Percentiles rank a stretch among this genome's conserved stretches.
Conservation (phyloP, 2,113 vertebrate genomes). For the Ceyx margarethae region DNA sequence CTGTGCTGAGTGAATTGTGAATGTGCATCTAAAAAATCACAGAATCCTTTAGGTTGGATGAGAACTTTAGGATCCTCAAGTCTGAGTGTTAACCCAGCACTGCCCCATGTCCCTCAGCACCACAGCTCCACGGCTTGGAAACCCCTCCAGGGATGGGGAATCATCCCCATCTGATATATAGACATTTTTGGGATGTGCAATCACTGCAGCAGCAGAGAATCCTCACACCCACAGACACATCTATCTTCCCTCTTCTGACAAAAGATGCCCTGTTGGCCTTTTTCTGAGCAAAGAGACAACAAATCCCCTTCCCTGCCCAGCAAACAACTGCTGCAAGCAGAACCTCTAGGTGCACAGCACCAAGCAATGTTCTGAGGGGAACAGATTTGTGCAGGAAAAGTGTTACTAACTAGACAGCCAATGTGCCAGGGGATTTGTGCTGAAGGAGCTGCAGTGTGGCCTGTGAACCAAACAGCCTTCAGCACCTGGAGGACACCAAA, state of each 20-base stretch:
- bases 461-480: neutral
- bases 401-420: neutral
- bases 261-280: neutral
- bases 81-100: neutral
- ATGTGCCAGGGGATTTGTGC: accelerated
- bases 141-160: neutral
- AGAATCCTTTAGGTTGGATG: neutral
- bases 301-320: neutral
- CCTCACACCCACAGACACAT: neutral
- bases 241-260: neutral
- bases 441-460: neutral
- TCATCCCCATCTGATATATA: accelerated
- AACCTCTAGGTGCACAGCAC: accelerated
- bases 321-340: neutral
- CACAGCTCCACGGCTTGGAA: accelerated
- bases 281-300: neutral
- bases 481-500: neutral
- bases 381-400: neutral
- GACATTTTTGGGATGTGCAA: no score
- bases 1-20: neutral
- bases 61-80: neutral
- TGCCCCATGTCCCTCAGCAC: neutral
- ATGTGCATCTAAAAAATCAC: neutral
- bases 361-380: neutral
- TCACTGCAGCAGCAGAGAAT: accelerated